Conservation (phyloP, 2,888 invertebrate genomes). For the Gymnoscelis rufifasciata region DNA sequence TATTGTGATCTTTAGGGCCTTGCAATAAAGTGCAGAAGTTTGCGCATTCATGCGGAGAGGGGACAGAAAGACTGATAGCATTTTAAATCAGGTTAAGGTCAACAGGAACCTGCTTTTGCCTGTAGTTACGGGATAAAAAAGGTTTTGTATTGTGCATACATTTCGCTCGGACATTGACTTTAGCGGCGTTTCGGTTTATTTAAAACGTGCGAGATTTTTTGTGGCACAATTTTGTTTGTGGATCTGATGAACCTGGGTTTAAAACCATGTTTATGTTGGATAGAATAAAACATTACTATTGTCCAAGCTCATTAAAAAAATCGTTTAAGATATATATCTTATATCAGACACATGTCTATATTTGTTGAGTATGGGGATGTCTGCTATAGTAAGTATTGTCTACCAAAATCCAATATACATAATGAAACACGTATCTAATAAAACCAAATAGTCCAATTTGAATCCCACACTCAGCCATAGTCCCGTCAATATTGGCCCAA, state of each 20-base stretch:
- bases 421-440: slow-evolving; percentile 22
- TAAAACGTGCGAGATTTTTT: not conserved
- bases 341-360: no score
- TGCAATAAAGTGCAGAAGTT: slow-evolving; percentile 27
- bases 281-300: no score
- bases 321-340: no score
- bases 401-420: slow-evolving; percentile 9
- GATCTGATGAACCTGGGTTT: no score
- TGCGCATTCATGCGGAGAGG: slow-evolving; percentile 24
- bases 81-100: slow-evolving; percentile 78
- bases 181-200: not conserved
- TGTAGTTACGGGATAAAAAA: slow-evolving; percentile 8
- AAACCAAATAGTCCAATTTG: slow-evolving; percentile 35
- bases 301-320: no score
- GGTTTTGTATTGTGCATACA: slow-evolving; percentile 12
- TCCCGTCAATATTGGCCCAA: slow-evolving; percentile 40
- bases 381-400: not conserved
- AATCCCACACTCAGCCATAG: slow-evolving; percentile 26
- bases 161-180: slow-evolving; percentile 14
- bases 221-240: no score
- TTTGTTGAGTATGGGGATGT: no score
- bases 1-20: slow-evolving; percentile 33
- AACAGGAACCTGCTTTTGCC: slow-evolving; percentile 37
- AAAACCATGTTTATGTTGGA: no score
- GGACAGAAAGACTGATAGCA: slow-evolving; percentile 56